phyloP scores from a whole-genome alignment of 2,113 vertebrate genomes.

The Sturnus vulgaris region DNA sequence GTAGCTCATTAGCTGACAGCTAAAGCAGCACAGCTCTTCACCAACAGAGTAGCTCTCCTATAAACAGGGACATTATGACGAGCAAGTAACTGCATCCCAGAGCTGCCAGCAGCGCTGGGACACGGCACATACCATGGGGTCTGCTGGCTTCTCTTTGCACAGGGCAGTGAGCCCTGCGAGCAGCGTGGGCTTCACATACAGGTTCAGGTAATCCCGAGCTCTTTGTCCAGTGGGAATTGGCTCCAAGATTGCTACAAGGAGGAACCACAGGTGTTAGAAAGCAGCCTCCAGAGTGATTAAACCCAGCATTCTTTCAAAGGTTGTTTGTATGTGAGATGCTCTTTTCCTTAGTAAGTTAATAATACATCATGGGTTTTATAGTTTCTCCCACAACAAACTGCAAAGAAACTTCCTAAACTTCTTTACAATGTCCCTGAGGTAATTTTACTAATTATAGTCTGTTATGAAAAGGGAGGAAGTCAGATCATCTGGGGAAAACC shows the following conservation, averaged over 20 bases:
- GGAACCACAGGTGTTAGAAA: not conserved
- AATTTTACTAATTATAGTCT: not conserved
- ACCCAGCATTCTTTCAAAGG: not conserved
- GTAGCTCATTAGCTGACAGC: not conserved
- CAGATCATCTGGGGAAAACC: not conserved
- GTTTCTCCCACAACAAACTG: not conserved
- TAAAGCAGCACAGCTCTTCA: not conserved
- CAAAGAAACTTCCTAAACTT: not conserved
- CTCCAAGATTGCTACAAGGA: slow-evolving; percentile 80
- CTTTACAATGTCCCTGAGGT: not conserved
- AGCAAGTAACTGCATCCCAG: not conserved
- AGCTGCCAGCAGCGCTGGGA: not conserved
- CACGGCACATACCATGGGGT: slow-evolving; percentile 81
- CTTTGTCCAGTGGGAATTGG: slow-evolving; percentile 77
- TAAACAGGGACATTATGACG: fast-evolving
- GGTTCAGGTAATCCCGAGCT: slow-evolving; percentile 84
- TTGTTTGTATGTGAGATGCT: not conserved
- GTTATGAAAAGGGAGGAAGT: not conserved
- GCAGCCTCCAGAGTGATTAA: not conserved
- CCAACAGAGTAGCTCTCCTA: not conserved
- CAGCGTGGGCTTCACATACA: slow-evolving; percentile 82
- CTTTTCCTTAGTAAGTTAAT: not conserved
- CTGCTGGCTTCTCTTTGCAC: slow-evolving; percentile 87
- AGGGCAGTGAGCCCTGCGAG: slow-evolving; percentile 86
- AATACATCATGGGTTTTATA: not conserved